Evolutionary conservation across 1,140 invertebrate genomes (phyloP).

Genomic region (Venturia canescens): DNA sequence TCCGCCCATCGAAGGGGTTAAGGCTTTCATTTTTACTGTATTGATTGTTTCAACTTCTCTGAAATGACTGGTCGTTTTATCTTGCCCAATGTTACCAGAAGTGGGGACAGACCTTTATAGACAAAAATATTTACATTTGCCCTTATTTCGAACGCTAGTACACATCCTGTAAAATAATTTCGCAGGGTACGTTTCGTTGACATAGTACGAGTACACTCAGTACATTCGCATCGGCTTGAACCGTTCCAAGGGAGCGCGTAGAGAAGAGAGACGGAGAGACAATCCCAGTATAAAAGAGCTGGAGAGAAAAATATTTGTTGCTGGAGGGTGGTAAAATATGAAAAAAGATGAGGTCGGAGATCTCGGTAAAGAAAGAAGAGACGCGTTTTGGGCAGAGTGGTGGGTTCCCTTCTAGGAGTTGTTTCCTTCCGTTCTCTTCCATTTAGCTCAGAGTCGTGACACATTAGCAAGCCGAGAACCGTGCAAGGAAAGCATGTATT

Average conservation of each 20-base stretch:
- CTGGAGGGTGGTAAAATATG: background rate
- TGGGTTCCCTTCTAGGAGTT: slow-evolving; percentile 29
- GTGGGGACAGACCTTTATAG: background rate
- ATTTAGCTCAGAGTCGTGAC: background rate
- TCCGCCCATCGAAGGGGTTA: too few relatives aligned
- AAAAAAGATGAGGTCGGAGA: background rate
- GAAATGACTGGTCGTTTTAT: too few relatives aligned
- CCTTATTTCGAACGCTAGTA: background rate
- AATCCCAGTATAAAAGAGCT: background rate
- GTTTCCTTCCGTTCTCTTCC: slow-evolving; percentile 11
- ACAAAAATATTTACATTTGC: background rate
- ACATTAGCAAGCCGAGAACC: background rate
- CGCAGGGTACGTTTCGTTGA: background rate
- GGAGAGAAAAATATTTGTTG: background rate
- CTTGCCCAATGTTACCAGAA: background rate
- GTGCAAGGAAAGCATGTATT: slow-evolving; percentile 3
- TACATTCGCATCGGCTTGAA: background rate
- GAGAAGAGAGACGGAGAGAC: background rate
- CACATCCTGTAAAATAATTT: background rate
- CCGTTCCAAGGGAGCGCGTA: background rate
- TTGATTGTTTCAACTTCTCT: too few relatives aligned
- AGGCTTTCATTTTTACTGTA: too few relatives aligned
- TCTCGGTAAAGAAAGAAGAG: background rate
- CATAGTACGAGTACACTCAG: background rate
- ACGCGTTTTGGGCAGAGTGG: background rate